phyloP scores from a whole-genome alignment of 2,113 vertebrate species.

The Aldabrachelys gigantea region DNA sequence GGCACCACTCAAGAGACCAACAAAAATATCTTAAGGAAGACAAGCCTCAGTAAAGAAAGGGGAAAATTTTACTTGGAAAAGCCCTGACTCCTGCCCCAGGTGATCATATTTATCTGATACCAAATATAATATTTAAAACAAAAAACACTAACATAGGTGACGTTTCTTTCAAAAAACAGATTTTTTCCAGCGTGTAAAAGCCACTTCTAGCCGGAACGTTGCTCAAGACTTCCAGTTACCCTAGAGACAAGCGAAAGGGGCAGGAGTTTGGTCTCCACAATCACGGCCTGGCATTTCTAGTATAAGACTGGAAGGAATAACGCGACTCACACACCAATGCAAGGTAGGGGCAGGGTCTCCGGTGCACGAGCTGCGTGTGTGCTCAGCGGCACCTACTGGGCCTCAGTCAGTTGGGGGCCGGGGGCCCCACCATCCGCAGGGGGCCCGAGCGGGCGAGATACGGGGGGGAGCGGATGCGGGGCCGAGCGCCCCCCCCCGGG shows the following conservation, averaged over 20 bases:
- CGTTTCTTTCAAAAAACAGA: background rate
- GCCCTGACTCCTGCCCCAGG: background rate
- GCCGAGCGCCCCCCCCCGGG: background rate
- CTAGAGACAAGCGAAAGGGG: background rate
- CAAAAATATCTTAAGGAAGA: background rate
- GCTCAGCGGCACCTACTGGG: background rate
- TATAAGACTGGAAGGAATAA: rapidly evolving
- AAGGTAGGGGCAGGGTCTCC: too few relatives aligned
- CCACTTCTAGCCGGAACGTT: background rate
- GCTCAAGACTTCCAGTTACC: background rate
- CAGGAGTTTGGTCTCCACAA: background rate
- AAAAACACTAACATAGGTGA: background rate
- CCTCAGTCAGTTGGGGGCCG: background rate
- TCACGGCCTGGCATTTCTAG: background rate
- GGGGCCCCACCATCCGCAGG: too few relatives aligned
- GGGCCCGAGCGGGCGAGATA: too few relatives aligned
- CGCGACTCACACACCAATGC: too few relatives aligned
- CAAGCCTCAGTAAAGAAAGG: background rate
- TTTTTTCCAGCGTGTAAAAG: background rate
- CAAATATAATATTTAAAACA: background rate
- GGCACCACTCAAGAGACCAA: background rate
- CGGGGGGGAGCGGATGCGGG: background rate
- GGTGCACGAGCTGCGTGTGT: too few relatives aligned
- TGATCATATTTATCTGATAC: too few relatives aligned
- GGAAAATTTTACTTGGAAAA: background rate